Conservation (phyloP, 1,140 invertebrate species). For the Nautilus pompilius region DNA sequence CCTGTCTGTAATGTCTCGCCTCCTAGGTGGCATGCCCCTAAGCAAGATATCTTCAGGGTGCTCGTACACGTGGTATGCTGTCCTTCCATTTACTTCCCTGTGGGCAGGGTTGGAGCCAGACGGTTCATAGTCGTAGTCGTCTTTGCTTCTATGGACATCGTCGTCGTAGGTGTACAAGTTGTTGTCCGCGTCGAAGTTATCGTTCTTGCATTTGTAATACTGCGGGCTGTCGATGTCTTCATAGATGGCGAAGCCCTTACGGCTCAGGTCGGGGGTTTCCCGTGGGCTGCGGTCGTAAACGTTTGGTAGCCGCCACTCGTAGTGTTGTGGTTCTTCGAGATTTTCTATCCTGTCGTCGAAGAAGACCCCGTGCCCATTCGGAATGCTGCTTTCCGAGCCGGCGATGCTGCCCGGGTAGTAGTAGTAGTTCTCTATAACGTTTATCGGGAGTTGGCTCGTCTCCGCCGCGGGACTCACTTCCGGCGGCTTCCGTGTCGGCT, state of each 20-base stretch:
- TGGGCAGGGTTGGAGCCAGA: too few relatives aligned
- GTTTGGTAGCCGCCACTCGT: background rate
- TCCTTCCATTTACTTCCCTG: too few relatives aligned
- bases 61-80: too few relatives aligned
- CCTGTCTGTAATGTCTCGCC: too few relatives aligned
- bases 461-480: background rate
- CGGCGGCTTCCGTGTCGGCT: background rate
- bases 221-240: background rate
- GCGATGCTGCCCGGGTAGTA: conserved; percentile 1
- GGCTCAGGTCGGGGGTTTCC: background rate
- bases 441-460: background rate
- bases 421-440: conserved; percentile 2
- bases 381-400: background rate
- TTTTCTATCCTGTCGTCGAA: background rate
- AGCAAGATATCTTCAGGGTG: too few relatives aligned
- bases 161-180: too few relatives aligned
- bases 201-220: background rate
- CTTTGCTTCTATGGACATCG: too few relatives aligned
- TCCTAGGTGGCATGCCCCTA: too few relatives aligned
- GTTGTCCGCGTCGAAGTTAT: background rate
- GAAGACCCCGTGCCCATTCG: background rate
- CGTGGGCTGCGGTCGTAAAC: background rate
- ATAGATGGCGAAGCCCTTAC: background rate
- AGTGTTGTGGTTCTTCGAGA: background rate
- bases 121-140: too few relatives aligned